These are phyloP conservation scores for Spilarctia lutea DNA, from an alignment of 2,888 invertebrate species.

Conservation along the genomic window DNA sequence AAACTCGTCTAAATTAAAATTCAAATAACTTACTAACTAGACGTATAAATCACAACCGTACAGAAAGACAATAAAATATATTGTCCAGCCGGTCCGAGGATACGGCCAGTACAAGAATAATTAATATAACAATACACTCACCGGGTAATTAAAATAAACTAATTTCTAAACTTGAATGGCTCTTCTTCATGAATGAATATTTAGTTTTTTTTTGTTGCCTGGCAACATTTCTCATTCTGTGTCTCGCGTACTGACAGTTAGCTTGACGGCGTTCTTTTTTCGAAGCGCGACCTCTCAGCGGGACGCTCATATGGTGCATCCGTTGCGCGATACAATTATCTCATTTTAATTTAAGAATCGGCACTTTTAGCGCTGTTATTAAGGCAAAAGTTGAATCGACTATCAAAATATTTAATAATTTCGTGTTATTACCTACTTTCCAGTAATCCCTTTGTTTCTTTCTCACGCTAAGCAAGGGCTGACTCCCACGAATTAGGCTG, in stretches of 20 bases:
- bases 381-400: constrained; percentile 55
- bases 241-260: constrained; percentile 79
- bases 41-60: constrained; percentile 80
- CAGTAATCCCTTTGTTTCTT: constrained; percentile 61
- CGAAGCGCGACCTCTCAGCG: constrained; percentile 81
- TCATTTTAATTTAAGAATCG: constrained; percentile 81
- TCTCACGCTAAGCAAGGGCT: constrained; percentile 80
- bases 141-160: constrained; percentile 85
- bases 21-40: constrained; percentile 87
- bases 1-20: constrained; percentile 86
- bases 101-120: constrained; percentile 69
- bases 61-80: constrained; percentile 85
- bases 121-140: constrained; percentile 84
- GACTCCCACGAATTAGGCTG: constrained; percentile 83
- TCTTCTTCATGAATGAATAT: constrained; percentile 81
- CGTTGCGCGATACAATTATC: constrained; percentile 79
- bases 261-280: constrained; percentile 80
- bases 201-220: constrained; percentile 69
- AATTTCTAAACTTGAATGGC: constrained; percentile 80
- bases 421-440: constrained; percentile 46
- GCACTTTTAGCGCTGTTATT: constrained; percentile 61
- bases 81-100: constrained; percentile 74
- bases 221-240: constrained; percentile 82
- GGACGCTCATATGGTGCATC: constrained; percentile 78
- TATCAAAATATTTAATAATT: constrained; percentile 49